Conservation (phyloP, 1,140 invertebrate species). For the Wiebesia pumilae region DNA sequence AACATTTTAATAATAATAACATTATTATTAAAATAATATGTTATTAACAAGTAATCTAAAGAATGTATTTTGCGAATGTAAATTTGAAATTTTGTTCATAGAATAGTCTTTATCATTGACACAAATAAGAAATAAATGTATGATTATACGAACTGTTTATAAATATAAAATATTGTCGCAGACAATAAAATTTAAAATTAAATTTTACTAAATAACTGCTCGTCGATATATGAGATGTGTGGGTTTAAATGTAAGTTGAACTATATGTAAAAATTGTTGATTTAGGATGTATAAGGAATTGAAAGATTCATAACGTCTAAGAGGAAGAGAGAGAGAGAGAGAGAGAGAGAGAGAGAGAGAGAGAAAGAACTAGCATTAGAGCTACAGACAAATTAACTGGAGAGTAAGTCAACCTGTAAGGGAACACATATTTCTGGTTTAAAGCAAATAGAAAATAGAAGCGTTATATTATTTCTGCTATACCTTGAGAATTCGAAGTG, state of each 20-base stretch:
- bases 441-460: constrained; percentile 47
- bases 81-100: too few relatives aligned
- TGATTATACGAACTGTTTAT: not conserved
- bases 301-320: not conserved
- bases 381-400: not conserved
- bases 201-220: not conserved
- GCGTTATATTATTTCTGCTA: not conserved
- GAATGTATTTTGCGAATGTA: too few relatives aligned
- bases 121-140: too few relatives aligned
- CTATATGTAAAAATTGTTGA: not conserved
- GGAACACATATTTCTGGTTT: not conserved
- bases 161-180: not conserved
- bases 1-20: too few relatives aligned
- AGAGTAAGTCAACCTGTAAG: not conserved
- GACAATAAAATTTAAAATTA: not conserved
- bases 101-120: too few relatives aligned
- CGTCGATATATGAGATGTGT: too few relatives aligned
- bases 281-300: not conserved
- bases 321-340: not conserved
- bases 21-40: too few relatives aligned
- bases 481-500: not conserved
- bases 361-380: not conserved
- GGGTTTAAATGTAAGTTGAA: too few relatives aligned
- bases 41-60: too few relatives aligned
- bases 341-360: not conserved